Base-by-base conservation (phyloP, 2,888 invertebrate species). In the Andrena minutula region DNA sequence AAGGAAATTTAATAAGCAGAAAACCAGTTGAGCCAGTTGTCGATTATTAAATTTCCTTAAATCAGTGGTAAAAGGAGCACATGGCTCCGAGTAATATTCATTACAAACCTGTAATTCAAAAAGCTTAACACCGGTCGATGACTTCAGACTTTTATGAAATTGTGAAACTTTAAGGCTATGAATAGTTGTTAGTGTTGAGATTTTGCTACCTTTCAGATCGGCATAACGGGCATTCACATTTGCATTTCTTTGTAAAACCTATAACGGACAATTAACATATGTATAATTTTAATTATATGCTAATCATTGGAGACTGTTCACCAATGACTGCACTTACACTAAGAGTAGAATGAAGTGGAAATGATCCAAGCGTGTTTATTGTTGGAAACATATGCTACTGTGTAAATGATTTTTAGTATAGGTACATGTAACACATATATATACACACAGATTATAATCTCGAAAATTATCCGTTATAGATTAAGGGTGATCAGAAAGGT, bases 121-220 rank as follows among this genome's bases (percentile, higher is more conserved):
- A 93, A 98, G 96, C 94, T 97, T 97, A 93, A 97, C 96, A 92
- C 98, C 98, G 86, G 96, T 96, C 89, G 97, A 96, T 93, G 97
- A 96, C 96, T 98, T 98, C 94, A 98, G 96, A 93, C 97, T 97
- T 96, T 98, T 98, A 95, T 98, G 98, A 95, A 98, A 98, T 95
- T 98, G 97, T 93, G 98, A 97, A 94, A 98, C 98, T 95, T 98
- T 98, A 95, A 97, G 97, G 95, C 98, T 97, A 95, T 98, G 97
- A 94, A 97, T 96, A 89, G 97, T 97, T 88, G 97, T 97, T 94
- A 98, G 95, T 92, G 97, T 97, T 89, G 97, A 96, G 94, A 98
- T 97, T 96, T 97, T 97, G 95, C 97, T 97, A 96, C 97, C 97
- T 97, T 98, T 98, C 96, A 97, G 95, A 95, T 97, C 97, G 94